Evolutionary conservation across 2,888 invertebrate genomes (phyloP).

Genomic region (Cactoblastis cactorum): DNA sequence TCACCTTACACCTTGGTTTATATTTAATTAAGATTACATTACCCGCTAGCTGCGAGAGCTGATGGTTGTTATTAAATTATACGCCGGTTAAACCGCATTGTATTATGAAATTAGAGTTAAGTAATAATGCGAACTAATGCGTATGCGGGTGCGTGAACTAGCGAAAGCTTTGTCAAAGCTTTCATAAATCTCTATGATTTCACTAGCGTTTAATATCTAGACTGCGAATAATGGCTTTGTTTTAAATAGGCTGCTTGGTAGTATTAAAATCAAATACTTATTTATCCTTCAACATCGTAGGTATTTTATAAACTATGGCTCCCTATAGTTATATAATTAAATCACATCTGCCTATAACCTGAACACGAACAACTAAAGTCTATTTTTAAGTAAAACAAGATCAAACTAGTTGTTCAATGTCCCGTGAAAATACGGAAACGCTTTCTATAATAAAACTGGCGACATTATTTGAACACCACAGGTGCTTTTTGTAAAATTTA

Average conservation of each 20-base stretch:
- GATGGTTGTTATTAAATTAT: slow-evolving; percentile 40
- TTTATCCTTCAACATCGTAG: no score
- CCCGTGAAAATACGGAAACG: background rate
- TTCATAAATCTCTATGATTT: background rate
- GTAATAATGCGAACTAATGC: slow-evolving; percentile 7
- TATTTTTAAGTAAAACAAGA: background rate
- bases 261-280: no score
- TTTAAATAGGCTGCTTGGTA: background rate
- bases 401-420: background rate
- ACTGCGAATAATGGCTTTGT: background rate
- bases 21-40: slow-evolving; percentile 49
- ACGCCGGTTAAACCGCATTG: slow-evolving; percentile 43
- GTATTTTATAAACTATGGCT: background rate
- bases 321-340: background rate
- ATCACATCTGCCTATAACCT: background rate
- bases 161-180: background rate
- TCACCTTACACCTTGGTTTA: slow-evolving; percentile 41
- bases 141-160: background rate
- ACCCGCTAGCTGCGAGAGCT: slow-evolving; percentile 32
- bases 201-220: background rate
- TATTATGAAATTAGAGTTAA: slow-evolving; percentile 15
- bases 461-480: background rate
- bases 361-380: background rate
- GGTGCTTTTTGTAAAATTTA: no score
- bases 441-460: background rate